Evolutionary conservation across 2,797 vertebrate genomes (phyloP).

Genomic region (Nasua narica): DNA sequence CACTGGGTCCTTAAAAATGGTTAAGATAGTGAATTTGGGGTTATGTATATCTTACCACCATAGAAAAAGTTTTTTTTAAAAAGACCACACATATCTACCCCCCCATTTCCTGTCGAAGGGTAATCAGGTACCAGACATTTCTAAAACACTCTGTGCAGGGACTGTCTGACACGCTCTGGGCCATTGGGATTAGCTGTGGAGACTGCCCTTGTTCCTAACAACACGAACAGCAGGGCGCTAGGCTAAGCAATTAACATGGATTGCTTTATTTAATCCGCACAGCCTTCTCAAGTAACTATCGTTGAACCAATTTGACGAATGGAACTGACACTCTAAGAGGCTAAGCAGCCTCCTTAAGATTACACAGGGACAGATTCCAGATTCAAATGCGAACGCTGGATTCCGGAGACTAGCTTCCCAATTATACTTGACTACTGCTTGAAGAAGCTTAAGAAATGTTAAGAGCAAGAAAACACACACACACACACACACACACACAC

Average conservation of each 20-base stretch:
- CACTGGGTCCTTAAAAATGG: neutral
- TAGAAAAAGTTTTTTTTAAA: neutral
- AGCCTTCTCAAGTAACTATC: neutral
- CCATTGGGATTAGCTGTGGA: neutral
- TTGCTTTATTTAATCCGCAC: neutral
- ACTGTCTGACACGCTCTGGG: neutral
- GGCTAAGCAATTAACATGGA: neutral
- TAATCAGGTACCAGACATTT: neutral
- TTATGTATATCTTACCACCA: neutral
- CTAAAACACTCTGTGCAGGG: neutral
- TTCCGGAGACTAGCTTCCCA: neutral
- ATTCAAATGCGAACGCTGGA: neutral
- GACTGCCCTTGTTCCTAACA: neutral
- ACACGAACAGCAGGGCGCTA: neutral
- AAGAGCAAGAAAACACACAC: neutral
- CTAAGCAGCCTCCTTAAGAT: neutral
- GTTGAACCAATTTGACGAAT: neutral
- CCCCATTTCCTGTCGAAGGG: neutral
- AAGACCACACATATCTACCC: neutral
- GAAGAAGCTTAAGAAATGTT: neutral
- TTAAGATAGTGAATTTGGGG: neutral
- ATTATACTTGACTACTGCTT: neutral
- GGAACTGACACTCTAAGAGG: neutral
- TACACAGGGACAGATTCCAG: neutral
- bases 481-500: fast-evolving